phyloP scores from a whole-genome alignment of 2,888 invertebrate genomes.

The Euphydryas editha region DNA sequence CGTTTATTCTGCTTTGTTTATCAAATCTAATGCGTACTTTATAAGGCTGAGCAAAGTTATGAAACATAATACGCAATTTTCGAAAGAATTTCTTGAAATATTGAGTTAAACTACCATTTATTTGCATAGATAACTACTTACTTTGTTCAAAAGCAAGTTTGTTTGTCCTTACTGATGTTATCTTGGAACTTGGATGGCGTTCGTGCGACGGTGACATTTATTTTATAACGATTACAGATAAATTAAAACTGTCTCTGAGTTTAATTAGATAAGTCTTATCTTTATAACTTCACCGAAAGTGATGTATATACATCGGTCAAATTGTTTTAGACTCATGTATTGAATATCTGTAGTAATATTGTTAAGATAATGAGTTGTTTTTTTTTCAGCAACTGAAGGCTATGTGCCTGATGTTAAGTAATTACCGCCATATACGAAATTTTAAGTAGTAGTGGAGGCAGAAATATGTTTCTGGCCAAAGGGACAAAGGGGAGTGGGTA shows the following conservation, averaged over 20 bases:
- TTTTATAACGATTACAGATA: slow-evolving; percentile 8
- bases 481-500: no score
- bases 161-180: background rate
- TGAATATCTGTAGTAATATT: background rate
- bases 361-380: background rate
- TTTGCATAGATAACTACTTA: background rate
- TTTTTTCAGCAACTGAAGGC: no score
- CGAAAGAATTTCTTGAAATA: background rate
- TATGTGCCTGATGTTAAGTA: no score
- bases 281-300: background rate
- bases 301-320: background rate
- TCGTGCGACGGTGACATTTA: slow-evolving; percentile 11
- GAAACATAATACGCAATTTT: background rate
- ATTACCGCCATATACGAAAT: no score
- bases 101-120: background rate
- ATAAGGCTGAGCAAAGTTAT: background rate
- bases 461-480: no score
- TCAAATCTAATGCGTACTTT: no score
- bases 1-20: no score
- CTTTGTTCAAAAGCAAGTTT: background rate
- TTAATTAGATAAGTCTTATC: slow-evolving; percentile 3
- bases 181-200: background rate
- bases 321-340: background rate
- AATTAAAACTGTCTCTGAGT: background rate
- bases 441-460: no score